Base-by-base conservation (phyloP, 2,888 invertebrate genomes). In the Nebria brevicollis region DNA sequence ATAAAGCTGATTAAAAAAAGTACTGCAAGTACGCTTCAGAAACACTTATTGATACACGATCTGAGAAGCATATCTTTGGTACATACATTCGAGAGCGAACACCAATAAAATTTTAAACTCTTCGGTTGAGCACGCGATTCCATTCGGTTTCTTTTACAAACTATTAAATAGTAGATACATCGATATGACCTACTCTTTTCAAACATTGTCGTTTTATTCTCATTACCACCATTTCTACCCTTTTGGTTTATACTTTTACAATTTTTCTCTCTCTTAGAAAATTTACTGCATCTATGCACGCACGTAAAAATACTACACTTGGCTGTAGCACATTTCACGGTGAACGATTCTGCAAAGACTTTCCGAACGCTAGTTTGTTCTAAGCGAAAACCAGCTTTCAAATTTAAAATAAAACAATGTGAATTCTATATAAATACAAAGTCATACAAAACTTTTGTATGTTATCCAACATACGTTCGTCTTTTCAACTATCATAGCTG, bases 281-380 rank as follows among this genome's bases (percentile, higher is more conserved):
- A 54, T 54, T 3, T 54, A 54, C 54, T 54, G 54, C 54, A 54
- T 54, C 54, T 54, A 54, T 54, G 54, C 54, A 54, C 54, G 54
- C 54, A 54, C 54, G 13, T 54, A 54, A 54, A 11, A 54, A 54
- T 54, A 54, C 8, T 54, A 8, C 54, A 54, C 54, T 54, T 54
- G 54, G 34, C 70, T 70, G 70, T 25, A 34, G 25, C 25, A 70
- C 70, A 70, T 70, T 70, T 70, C 25, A 70, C 70, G 70, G 70
- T 70, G 70, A 70, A 25, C 34, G 70, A 70, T 13, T 70, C 34
- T 25, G 70, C 25, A 70, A 70, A 70, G 70, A 70, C 11, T 70
- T 70, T 20, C 25, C 25, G 70, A 70, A 70, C 70, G 34, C 25
- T 26, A 70, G 11, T 70, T 25, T 70, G 34, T 70, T 34, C 70